phyloP scores from a whole-genome alignment of 2,888 invertebrate species.

The Trachelus stipa region DNA sequence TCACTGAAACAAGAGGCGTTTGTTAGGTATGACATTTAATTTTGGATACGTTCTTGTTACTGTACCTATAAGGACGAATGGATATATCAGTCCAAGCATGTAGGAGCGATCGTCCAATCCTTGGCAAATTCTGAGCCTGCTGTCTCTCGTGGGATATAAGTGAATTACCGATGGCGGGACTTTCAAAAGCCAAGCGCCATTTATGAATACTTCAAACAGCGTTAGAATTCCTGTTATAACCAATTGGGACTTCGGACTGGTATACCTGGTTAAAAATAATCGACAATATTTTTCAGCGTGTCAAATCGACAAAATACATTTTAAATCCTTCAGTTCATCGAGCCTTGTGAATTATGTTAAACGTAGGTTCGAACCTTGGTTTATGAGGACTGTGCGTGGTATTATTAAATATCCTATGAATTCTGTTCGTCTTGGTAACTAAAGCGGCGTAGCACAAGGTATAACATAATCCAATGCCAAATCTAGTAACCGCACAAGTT shows the following conservation, averaged over 20 bases:
- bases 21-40: not conserved
- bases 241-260: conserved; percentile 68
- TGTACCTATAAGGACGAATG: conserved; percentile 68
- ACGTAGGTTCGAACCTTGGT: conserved; percentile 50
- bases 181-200: conserved; percentile 67
- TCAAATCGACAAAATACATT: not conserved
- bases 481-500: conserved; percentile 68
- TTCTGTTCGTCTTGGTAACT: conserved; percentile 70
- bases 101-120: conserved; percentile 69
- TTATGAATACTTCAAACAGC: conserved; percentile 67
- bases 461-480: conserved; percentile 70
- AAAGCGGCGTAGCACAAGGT: conserved; percentile 70
- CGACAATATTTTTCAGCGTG: too few species aligned
- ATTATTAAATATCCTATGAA: conserved; percentile 70
- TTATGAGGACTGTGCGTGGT: conserved; percentile 58
- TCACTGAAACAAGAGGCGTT: conserved; percentile 40
- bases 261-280: conserved; percentile 52
- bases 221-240: conserved; percentile 68
- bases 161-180: conserved; percentile 65
- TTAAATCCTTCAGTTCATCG: not conserved
- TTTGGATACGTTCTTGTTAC: not conserved
- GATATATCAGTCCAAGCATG: conserved; percentile 68
- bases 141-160: conserved; percentile 62
- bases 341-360: not conserved
- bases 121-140: conserved; percentile 58